Base-by-base conservation (phyloP, 2,888 invertebrate genomes). In the Icerya purchasi region DNA sequence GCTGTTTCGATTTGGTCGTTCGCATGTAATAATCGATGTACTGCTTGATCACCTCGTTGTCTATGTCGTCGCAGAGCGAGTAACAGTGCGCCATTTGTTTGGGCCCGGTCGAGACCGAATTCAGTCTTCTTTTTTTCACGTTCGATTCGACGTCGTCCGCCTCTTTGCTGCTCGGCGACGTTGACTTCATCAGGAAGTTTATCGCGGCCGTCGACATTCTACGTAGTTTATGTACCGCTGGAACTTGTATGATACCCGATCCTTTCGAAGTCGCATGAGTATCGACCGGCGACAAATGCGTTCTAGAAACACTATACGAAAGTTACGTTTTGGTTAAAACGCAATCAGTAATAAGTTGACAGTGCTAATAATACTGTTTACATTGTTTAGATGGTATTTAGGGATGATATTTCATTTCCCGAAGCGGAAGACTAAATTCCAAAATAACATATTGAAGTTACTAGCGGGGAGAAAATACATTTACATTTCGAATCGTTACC, bases 171-270 rank as follows among this genome's bases (percentile, higher is more conserved):
- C 14, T 2, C 14, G 56, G 22, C n/a, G 18, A 21, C 2, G 58
- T 53, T 25, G 61, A 36, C 10, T 36, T 52, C 36, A 54, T 54
- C 54, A 67, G 59, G 54, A 67, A 66, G 53, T 67, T 66, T 20
- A 66, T 61, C 20, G 67, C 67, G 1, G 67, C 67, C 56, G 64
- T 62, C 1, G 67, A 67, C 64, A 67, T 64, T 2, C 67, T 62
- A 18, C 67, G 61, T 8, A 67, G 52, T 49, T 64, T 63, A 3
- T 60, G 61, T 2, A 64, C 62, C 1, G 59, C 54, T 1, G 63
- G 60, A 19, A 62, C 53, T 18, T 57, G 59, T 2, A 56, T 51
- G 53, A 3, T 22, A 23, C 20, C 21, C 50, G 22, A 24, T 18
- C 14, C 10, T 55, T 14, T 24, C 23, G 52, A 50, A 21, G 52